Evolutionary conservation across 2,888 invertebrate species (phyloP), one percentile per base, ranked within the genome.

Genomic region (Caenorhabditis imperialis): DNA sequence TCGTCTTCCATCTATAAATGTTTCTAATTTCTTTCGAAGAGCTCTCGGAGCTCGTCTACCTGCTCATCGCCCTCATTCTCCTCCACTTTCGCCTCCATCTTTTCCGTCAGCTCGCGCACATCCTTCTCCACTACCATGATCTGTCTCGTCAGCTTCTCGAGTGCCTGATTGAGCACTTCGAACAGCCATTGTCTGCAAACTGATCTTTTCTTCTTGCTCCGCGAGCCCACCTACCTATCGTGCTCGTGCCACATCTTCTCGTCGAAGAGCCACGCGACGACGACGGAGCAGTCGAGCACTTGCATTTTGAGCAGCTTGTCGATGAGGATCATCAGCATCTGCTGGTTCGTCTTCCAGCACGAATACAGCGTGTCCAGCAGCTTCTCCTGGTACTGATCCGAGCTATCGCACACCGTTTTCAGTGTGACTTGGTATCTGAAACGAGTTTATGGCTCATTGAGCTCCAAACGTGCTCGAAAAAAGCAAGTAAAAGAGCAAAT

Each of bases 221-320:
- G 37, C 16, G 12, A 37, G 16, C 14, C 16, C 16, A 18, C 42
- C 3, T 8, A 77, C 77, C 85, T 71, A 37, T 85, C 75, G 44
- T 84, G 78, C 45, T 86, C 84, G 7, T 23, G 35, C 62, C 81
- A 85, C 83, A 86, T 81, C 18, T 84, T 84, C 16, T 83, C 83
- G 35, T 81, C 82, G 74, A 87, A 87, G 8, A 87, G 57, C 97
- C 97, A 99, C 82, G 95, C 96, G 48, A 97, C 96, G 14, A 99
- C 96, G 0, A 96, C 94, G 61, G 95, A 94, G 89, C 96, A 96
- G 89, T 97, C 96, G 55, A 99, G 94, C 58, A 99, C 93, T 89
- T 96, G 95, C 23, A 96, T 96, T 90, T 98, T 97, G 40, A 99
- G 91, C 91, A 99, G 92, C 90, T 99, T 98, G 90, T 99, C 97